Base-by-base conservation (phyloP, 2,888 invertebrate species). In the Chalcis sispes region DNA sequence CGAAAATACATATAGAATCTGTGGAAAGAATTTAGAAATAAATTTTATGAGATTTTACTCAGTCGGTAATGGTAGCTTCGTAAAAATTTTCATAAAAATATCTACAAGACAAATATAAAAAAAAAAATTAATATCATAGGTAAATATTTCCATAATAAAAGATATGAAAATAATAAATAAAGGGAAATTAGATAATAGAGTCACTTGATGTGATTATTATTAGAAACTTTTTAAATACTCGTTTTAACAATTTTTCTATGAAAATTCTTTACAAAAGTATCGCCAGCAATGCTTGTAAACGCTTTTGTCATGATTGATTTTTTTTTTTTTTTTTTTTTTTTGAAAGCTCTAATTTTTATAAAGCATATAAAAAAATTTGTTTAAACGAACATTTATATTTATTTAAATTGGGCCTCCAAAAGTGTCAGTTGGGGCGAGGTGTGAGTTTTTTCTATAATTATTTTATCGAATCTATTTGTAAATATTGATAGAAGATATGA, bases 391-490 rank as follows among this genome's bases (percentile, higher is more conserved):
- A 5, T 56, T 15, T 29, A 46, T 42, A 42, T 42, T 42, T 8
- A 8, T 42, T 13, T 13, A 42, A 42, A 10, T 70, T 52, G n/a
- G 25, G 20, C 42, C 50, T 58, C 20, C 3, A 56, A 73, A 79
- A 79, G 85, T 84, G 85, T 84, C 84, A 85, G 83, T 85, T 84
- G 84, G 83, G 83, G 81, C 81, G 82, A 83, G 83, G 82, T 80
- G 81, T 81, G 80, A 62, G 18, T 25, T 65, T 66, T n/a, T 54
- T 36, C n/a, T 13, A 32, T 27, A 61, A 50, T 62, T 54, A 10
- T 42, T 58, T 77, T 67, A 70, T 78, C 65, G 67, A 66, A 66
- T 73, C n/a, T 20, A n/a, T 58, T 52, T 69, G 32, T 74, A 66
- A 48, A 62, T 48, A 48, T 48, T 42, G 18, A 13, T 29, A 32